Percentiles rank a stretch among this genome's conserved stretches.
phyloP scores from a whole-genome alignment of 2,888 invertebrate species.

The Ferdinandea cuprea region DNA sequence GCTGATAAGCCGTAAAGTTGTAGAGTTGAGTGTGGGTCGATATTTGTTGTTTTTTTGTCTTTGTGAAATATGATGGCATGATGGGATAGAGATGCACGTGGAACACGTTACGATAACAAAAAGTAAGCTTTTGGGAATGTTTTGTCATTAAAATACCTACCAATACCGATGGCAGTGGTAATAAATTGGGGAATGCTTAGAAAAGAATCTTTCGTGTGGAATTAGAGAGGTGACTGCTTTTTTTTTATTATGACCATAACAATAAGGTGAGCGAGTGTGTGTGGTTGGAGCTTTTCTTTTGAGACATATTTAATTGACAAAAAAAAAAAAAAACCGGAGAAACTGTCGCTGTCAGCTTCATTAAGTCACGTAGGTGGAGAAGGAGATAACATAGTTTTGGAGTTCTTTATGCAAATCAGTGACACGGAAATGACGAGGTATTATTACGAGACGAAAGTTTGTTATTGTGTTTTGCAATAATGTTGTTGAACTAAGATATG shows the following conservation, averaged over 20 bases:
- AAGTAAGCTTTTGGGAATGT: neutral
- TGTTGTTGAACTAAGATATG: neutral
- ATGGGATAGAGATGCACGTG: slow-evolving; percentile 4
- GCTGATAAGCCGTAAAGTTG: slow-evolving; percentile 13
- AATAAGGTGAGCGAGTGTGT: neutral
- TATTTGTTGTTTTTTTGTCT: too few species aligned
- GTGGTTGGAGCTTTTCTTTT: neutral
- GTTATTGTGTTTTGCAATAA: neutral
- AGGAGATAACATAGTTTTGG: slow-evolving; percentile 34
- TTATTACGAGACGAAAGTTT: neutral
- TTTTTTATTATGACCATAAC: neutral
- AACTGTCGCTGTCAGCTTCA: slow-evolving; percentile 34
- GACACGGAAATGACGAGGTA: neutral
- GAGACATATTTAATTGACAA: neutral
- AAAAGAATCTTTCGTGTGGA: neutral
- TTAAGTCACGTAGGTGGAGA: slow-evolving; percentile 31
- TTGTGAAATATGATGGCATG: neutral
- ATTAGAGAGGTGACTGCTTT: neutral
- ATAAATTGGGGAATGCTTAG: slow-evolving; percentile 11
- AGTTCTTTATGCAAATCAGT: slow-evolving; percentile 36
- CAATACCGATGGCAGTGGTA: neutral
- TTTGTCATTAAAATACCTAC: neutral
- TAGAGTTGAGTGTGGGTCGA: slow-evolving; percentile 14
- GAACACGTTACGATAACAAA: slow-evolving; percentile 9
- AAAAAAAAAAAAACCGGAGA: too few species aligned